Conservation (phyloP, 2,888 invertebrate genomes). For the Pyrrhosoma nymphula region DNA sequence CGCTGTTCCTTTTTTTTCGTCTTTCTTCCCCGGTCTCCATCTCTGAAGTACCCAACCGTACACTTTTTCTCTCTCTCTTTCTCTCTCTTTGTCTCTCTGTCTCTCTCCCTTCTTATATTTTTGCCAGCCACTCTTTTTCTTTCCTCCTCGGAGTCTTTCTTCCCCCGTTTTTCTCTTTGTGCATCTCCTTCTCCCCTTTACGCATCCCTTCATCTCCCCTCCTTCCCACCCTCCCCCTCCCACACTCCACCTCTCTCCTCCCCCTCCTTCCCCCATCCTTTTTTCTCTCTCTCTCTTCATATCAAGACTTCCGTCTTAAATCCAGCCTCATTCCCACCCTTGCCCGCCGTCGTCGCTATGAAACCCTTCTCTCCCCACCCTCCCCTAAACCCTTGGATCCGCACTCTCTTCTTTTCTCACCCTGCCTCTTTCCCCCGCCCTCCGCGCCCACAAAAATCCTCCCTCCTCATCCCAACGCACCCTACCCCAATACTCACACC, state of each 20-base stretch:
- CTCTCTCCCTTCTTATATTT: slow-evolving; percentile 7
- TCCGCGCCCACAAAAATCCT: background rate
- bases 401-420: background rate
- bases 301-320: slow-evolving; percentile 25
- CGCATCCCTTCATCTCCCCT: background rate
- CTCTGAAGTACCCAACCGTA: slow-evolving; percentile 35
- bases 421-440: background rate
- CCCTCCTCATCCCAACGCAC: no score
- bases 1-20: slow-evolving; percentile 1
- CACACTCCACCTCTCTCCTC: background rate
- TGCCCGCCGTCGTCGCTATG: background rate
- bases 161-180: background rate
- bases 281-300: background rate
- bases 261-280: background rate
- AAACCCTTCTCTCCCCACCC: background rate
- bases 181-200: background rate
- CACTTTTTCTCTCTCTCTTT: background rate
- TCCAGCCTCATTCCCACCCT: background rate
- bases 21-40: slow-evolving; percentile 10
- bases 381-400: background rate
- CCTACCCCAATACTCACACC: background rate
- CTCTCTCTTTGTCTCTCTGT: background rate
- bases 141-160: background rate
- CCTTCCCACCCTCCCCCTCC: background rate
- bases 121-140: background rate